These are phyloP conservation scores for Centropus bengalensis DNA, from an alignment of 2,113 vertebrate species.

Conservation along the genomic window DNA sequence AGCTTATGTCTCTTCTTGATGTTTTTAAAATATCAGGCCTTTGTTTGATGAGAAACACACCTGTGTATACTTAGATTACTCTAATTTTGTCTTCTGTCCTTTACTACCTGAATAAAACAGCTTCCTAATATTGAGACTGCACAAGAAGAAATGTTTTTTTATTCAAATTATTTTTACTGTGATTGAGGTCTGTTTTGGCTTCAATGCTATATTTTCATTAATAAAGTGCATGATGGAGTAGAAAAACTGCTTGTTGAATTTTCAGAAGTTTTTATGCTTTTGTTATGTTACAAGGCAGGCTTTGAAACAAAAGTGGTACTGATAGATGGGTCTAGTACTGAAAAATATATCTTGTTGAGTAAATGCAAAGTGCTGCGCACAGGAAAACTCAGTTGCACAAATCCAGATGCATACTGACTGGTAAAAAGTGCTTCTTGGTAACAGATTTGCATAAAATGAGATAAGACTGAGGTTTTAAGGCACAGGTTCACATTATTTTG, in stretches of 20 bases:
- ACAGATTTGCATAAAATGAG: background rate
- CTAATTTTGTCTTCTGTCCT: background rate
- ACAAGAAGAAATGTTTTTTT: background rate
- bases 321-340: background rate
- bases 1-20: background rate
- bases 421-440: background rate
- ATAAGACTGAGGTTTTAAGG: background rate
- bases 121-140: background rate
- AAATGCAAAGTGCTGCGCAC: background rate
- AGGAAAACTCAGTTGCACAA: background rate
- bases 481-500: background rate
- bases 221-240: background rate
- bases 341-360: background rate
- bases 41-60: background rate
- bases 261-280: background rate
- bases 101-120: background rate
- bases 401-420: background rate
- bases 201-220: background rate
- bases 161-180: background rate
- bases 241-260: background rate
- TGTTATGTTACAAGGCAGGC: background rate
- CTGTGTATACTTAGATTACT: background rate
- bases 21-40: background rate
- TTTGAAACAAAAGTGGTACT: background rate
- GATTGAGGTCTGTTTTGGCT: background rate